Evolutionary conservation across 2,113 vertebrate genomes (phyloP).

Genomic region (Argyrosomus japonicus): DNA sequence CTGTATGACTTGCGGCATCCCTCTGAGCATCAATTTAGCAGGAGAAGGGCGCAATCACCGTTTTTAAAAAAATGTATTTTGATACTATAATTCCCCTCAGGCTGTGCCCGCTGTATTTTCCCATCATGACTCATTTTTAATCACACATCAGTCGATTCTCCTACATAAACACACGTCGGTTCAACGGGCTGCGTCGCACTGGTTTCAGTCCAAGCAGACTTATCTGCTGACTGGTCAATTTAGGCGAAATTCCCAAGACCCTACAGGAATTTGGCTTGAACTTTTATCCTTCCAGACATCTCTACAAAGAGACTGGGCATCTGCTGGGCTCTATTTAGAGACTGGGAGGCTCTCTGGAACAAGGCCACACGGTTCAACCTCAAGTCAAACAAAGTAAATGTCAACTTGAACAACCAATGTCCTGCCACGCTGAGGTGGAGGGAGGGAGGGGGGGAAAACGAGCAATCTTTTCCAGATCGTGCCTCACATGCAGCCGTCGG

Average conservation of each 20-base stretch:
- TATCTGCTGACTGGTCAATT: constrained; percentile 27
- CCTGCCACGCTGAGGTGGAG: constrained; percentile 2
- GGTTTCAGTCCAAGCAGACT: neutral
- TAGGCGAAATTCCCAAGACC: constrained; percentile 63
- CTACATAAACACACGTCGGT: neutral
- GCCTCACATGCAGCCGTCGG: constrained; percentile 36
- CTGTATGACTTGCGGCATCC: neutral
- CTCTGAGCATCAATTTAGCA: neutral
- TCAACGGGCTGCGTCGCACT: neutral
- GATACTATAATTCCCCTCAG: neutral
- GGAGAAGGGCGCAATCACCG: neutral
- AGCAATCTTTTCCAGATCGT: constrained; percentile 50
- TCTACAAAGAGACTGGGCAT: constrained; percentile 61
- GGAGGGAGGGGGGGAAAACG: neutral
- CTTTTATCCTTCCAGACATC: constrained; percentile 58
- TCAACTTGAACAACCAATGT: constrained; percentile 55
- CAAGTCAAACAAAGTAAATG: constrained; percentile 77
- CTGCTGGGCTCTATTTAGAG: constrained; percentile 70
- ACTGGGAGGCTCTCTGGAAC: constrained; percentile 51
- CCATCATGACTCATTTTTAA: constrained; percentile 24
- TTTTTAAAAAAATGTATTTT: neutral
- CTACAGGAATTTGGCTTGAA: constrained; percentile 47
- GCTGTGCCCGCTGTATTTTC: neutral
- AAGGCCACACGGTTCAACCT: constrained; percentile 57
- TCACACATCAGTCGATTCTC: constrained; percentile 12